A percentile compares a stretch with the other conserved stretches of the same genome.
Evolutionary conservation across 2,888 invertebrate species (phyloP).

Genomic region (Helicoverpa assulta): DNA sequence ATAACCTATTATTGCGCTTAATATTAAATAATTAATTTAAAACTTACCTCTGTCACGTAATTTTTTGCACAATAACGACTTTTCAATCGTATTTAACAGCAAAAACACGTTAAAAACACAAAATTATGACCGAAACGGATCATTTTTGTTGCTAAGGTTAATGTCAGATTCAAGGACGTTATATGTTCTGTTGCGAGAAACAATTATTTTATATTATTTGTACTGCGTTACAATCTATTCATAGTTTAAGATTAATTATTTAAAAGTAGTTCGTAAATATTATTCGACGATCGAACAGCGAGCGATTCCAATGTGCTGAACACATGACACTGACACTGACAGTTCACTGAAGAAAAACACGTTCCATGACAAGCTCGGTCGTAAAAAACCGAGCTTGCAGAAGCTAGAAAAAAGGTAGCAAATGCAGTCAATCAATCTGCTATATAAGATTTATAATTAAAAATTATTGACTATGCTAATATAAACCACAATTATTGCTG

Average conservation of each 20-base stretch:
- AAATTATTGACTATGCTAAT: too few species aligned
- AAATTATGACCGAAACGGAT: slow-evolving; percentile 12
- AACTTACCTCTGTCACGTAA: slow-evolving; percentile 41
- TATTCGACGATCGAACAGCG: background rate
- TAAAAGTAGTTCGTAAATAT: background rate
- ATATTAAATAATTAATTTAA: background rate
- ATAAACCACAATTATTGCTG: too few species aligned
- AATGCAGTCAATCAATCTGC: too few species aligned
- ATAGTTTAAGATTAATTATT: slow-evolving; percentile 12
- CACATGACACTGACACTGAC: slow-evolving; percentile 35
- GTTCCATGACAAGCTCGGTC: background rate
- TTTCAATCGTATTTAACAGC: slow-evolving; percentile 10
- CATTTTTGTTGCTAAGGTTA: slow-evolving; percentile 43
- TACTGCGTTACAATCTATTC: slow-evolving; percentile 6
- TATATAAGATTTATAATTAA: too few species aligned
- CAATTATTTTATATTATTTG: slow-evolving; percentile 14
- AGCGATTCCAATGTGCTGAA: slow-evolving; percentile 49
- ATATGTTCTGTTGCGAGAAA: background rate
- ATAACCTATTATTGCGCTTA: slow-evolving; percentile 12
- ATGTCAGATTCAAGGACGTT: slow-evolving; percentile 58
- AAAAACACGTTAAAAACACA: background rate
- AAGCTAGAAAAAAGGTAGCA: too few species aligned
- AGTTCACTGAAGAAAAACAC: background rate
- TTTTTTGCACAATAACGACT: background rate
- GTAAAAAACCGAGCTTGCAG: background rate